Conservation (phyloP, 2,113 vertebrate genomes). For the Salvelinus alpinus region DNA sequence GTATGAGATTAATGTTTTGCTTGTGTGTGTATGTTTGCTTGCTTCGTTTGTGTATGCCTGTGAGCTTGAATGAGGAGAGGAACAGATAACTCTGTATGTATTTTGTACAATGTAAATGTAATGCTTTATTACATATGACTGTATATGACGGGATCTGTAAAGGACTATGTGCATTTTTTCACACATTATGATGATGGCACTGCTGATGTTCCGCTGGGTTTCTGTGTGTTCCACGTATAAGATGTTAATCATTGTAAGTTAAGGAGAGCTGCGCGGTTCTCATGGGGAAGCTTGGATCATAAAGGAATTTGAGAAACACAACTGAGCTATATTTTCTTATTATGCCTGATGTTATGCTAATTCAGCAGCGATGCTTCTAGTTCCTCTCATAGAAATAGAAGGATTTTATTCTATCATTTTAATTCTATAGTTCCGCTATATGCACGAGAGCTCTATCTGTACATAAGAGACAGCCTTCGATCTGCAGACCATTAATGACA, state of each 20-base stretch:
- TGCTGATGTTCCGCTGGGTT: slow-evolving; percentile 31
- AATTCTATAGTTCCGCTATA: slow-evolving; percentile 40
- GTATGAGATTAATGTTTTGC: slow-evolving; percentile 8
- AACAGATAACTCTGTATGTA: slow-evolving; percentile 33
- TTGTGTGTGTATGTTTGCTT: slow-evolving; percentile 17
- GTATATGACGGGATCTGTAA: slow-evolving; percentile 35
- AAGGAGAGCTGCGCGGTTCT: slow-evolving; percentile 22
- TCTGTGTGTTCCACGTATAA: slow-evolving; percentile 45
- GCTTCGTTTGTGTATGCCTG: slow-evolving; percentile 4
- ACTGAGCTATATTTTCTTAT: slow-evolving; percentile 65
- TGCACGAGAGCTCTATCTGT: slow-evolving; percentile 70
- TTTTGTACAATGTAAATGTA: slow-evolving; percentile 64
- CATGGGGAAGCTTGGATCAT: slow-evolving; percentile 55
- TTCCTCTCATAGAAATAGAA: slow-evolving; percentile 37
- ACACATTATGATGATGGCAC: slow-evolving; percentile 30
- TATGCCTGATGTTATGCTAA: slow-evolving; percentile 58
- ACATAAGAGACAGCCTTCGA: slow-evolving; percentile 64
- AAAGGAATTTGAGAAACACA: slow-evolving; percentile 63
- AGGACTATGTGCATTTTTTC: slow-evolving; percentile 32
- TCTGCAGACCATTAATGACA: slow-evolving; percentile 53
- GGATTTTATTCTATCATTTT: too few species aligned
- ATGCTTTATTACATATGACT: slow-evolving; percentile 53
- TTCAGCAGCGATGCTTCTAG: slow-evolving; percentile 48
- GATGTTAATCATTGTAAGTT: slow-evolving; percentile 46
- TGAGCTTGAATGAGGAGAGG: slow-evolving; percentile 24